phyloP scores from a whole-genome alignment of 2,113 vertebrate genomes.

The Tiliqua scincoides region DNA sequence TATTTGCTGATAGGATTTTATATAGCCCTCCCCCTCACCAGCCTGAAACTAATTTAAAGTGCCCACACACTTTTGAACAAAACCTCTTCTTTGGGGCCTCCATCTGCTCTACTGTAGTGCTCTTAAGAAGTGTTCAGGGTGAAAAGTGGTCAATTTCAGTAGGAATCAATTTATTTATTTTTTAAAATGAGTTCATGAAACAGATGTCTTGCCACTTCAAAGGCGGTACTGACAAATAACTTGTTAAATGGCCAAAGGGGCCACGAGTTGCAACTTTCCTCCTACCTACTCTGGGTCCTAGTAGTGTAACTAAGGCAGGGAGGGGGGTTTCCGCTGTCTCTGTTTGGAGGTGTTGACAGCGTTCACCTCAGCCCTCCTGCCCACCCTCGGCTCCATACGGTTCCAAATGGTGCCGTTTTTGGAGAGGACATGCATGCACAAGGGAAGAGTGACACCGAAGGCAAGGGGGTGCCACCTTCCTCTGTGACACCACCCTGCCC shows the following conservation, averaged over 20 bases:
- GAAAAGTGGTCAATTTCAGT: constrained; percentile 47
- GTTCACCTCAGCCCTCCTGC: too few relatives aligned
- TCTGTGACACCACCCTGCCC: too few relatives aligned
- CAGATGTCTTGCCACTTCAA: not conserved
- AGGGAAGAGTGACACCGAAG: too few relatives aligned
- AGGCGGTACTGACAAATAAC: not conserved
- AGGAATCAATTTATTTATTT: not conserved
- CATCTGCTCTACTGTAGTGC: constrained; percentile 52
- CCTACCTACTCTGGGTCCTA: constrained; percentile 4
- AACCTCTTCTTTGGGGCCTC: constrained; percentile 42
- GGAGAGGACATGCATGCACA: too few relatives aligned
- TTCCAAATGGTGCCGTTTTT: too few relatives aligned
- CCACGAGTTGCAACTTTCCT: not conserved
- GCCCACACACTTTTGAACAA: constrained; percentile 32
- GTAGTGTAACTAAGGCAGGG: too few relatives aligned
- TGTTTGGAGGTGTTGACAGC: too few relatives aligned
- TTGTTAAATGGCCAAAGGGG: constrained; percentile 22
- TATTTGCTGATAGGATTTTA: constrained; percentile 64
- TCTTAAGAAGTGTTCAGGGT: constrained; percentile 55
- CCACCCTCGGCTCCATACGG: too few relatives aligned
- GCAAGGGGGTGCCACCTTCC: too few relatives aligned
- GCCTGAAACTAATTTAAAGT: constrained; percentile 62
- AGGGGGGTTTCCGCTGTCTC: too few relatives aligned
- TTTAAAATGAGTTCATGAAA: constrained; percentile 19
- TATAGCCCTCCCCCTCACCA: constrained; percentile 12